A percentile compares a stretch with the other conserved stretches of the same genome.
These are phyloP conservation scores for Antigone vipio DNA, from an alignment of 2,113 vertebrate species.

Conservation along the genomic window DNA sequence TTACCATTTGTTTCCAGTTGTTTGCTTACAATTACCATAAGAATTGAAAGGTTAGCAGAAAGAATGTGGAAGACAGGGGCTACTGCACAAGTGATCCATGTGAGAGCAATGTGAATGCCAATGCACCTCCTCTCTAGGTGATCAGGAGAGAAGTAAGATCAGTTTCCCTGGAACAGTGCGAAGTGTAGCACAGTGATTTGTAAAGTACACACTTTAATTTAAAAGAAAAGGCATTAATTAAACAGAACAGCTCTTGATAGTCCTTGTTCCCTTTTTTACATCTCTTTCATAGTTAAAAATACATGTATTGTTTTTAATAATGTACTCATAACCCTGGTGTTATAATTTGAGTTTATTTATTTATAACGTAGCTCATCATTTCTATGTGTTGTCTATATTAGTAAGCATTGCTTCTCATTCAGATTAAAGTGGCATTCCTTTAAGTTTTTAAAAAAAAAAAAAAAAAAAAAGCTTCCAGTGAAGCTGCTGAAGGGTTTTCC, in stretches of 20 bases:
- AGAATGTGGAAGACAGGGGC: neutral
- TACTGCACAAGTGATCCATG: slow-evolving; percentile 6
- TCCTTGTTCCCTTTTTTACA: neutral
- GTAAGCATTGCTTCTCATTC: neutral
- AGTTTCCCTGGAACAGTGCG: neutral
- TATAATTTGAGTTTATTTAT: slow-evolving; percentile 61
- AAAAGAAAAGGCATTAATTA: slow-evolving; percentile 44
- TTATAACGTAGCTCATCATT: slow-evolving; percentile 55
- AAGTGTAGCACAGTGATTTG: slow-evolving; percentile 51
- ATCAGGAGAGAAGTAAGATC: neutral
- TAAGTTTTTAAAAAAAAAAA: neutral
- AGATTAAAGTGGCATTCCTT: neutral
- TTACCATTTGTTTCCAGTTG: slow-evolving; percentile 35
- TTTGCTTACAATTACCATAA: slow-evolving; percentile 39
- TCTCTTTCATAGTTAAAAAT: neutral
- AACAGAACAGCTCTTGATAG: slow-evolving; percentile 42
- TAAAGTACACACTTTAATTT: slow-evolving; percentile 15
- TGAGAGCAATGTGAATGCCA: neutral
- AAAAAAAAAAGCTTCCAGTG: neutral
- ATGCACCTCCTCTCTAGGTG: neutral
- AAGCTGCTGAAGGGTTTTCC: neutral
- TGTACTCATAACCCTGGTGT: slow-evolving; percentile 22
- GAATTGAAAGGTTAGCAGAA: slow-evolving; percentile 46
- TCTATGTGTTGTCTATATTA: slow-evolving; percentile 9
- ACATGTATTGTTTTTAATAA: slow-evolving; percentile 47